Conservation (phyloP, 1,140 invertebrate genomes). For the Mamestra configurata region DNA sequence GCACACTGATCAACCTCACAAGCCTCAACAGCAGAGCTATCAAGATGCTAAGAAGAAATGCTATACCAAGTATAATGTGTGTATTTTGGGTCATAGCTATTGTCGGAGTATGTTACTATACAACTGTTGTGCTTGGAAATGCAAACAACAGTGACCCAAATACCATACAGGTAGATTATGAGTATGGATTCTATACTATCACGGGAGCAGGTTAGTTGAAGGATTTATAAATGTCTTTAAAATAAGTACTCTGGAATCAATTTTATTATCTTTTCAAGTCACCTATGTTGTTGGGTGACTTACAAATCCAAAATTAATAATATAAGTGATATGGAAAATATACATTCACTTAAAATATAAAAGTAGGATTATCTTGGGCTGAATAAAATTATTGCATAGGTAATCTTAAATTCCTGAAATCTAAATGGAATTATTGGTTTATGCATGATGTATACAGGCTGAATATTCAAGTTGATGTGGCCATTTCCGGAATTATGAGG, state of each 20-base stretch:
- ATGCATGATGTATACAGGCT: conserved; percentile 74
- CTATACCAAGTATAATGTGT: conserved; percentile 87
- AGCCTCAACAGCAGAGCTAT: conserved; percentile 85
- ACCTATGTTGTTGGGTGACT: too few species aligned
- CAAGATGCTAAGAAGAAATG: conserved; percentile 86
- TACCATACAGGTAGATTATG: conserved; percentile 87
- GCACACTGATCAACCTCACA: conserved; percentile 87
- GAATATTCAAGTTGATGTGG: too few species aligned
- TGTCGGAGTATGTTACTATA: conserved; percentile 88
- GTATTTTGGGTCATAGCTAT: conserved; percentile 88
- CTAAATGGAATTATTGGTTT: conserved; percentile 53
- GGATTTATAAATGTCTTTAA: too few species aligned
- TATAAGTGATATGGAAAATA: conserved; percentile 44
- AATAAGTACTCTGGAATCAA: too few species aligned
- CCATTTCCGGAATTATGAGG: too few species aligned
- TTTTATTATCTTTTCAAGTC: too few species aligned
- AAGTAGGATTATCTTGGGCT: too few species aligned
- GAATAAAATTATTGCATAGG: conserved; percentile 33
- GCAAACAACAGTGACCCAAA: conserved; percentile 80
- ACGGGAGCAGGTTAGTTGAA: conserved; percentile 86
- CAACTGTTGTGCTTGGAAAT: conserved; percentile 85
- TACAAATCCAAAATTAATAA: conserved; percentile 16
- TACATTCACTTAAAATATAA: too few species aligned
- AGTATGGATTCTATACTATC: conserved; percentile 88
- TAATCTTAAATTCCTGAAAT: conserved; percentile 41